Conservation (phyloP, 2,888 invertebrate genomes). For the Norana najaformis region DNA sequence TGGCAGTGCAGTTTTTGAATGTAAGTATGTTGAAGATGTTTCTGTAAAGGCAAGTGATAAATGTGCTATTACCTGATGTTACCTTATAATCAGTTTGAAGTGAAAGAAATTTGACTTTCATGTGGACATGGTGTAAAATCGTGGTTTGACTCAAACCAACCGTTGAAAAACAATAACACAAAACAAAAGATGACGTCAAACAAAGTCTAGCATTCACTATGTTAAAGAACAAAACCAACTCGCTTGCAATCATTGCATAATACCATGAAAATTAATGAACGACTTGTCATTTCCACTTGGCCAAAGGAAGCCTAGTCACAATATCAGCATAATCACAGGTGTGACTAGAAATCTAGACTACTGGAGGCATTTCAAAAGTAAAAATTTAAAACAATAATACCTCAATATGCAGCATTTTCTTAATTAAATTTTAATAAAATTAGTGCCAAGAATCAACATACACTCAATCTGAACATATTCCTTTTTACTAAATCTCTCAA, state of each 20-base stretch:
- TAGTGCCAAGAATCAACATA: too few species aligned
- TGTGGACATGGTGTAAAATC: slow-evolving; percentile 13
- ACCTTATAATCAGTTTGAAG: background rate
- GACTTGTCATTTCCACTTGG: background rate
- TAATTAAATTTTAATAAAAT: too few species aligned
- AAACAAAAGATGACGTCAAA: background rate
- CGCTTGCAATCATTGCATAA: background rate
- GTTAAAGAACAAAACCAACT: background rate
- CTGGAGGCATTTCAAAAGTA: background rate
- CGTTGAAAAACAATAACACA: background rate
- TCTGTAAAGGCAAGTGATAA: background rate
- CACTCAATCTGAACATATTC: too few species aligned
- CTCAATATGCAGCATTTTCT: too few species aligned
- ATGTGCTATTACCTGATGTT: background rate
- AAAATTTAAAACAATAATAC: too few species aligned
- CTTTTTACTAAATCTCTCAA: too few species aligned
- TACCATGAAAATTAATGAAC: background rate
- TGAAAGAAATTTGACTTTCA: background rate
- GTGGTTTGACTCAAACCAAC: background rate
- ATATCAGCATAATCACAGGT: too few species aligned
- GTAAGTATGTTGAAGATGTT: background rate
- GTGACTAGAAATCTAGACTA: background rate
- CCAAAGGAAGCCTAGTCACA: too few species aligned
- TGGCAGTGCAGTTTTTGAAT: background rate
- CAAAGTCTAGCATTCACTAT: background rate